Base-by-base conservation (phyloP, 1,140 invertebrate species). In the Drosophila sproati region DNA sequence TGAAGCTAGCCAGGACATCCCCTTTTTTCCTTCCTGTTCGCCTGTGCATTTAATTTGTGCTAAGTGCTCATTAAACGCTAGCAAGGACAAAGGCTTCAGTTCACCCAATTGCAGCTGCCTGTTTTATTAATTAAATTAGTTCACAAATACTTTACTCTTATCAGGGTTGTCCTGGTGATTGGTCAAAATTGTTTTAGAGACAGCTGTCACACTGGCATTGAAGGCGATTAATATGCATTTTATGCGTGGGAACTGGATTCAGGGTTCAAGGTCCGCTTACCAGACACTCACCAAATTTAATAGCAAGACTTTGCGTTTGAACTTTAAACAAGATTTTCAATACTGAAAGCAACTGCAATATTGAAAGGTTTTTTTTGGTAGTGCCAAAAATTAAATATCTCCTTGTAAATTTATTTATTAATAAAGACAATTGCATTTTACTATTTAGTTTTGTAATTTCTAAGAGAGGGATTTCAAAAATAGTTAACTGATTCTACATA, bases 111-210 rank as follows among this genome's bases (percentile, higher is more conserved):
- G 56, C 67, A 77, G 48, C 29, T 32, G 50, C 3, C 45, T 39
- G 73, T 56, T 68, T 74, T 82, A 79, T 77, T 82, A 77, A 86
- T 80, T 82, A 82, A 82, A 86, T 86, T 82, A 86, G 77, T 82
- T 80, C 12, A 12, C 48, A 74, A 74, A 73, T 71, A 66, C 57
- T 71, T 61, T 75, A 29, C 41, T 37, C 5, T 28, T 20, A 34
- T 55, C n/a, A 8, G 32, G 66, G 39, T n/a, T 51, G 29, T 32
- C 8, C 7, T 66, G 31, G 29, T 39, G 66, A 74, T 70, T 69
- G 66, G 28, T 69, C 29, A 7, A 61, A 52, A 47, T 68, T 68
- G 56, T 61, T 69, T 20, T 62, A 34, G 39, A 37, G 41, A 45
- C 34, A 31, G 48, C 39, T 56, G 48, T 48, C 37, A 8, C 35